Percentiles rank a stretch among this genome's conserved stretches.
Evolutionary conservation across 2,113 vertebrate species (phyloP).

Genomic region (Bos javanicus): DNA sequence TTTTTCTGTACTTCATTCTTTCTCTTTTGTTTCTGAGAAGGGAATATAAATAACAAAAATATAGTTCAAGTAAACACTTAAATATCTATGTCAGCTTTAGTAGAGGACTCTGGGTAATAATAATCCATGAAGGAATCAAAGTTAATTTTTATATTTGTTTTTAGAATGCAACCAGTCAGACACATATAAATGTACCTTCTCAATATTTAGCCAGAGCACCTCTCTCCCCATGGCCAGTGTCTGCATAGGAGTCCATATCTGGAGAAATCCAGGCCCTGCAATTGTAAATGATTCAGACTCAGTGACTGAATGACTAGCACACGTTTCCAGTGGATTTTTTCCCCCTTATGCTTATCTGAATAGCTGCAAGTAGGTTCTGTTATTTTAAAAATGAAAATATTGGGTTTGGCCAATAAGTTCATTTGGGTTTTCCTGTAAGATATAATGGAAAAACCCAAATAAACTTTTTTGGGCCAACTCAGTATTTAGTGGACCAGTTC

Average conservation of each 20-base stretch:
- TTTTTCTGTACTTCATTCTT: neutral
- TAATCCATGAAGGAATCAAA: neutral
- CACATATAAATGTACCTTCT: neutral
- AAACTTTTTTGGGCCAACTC: neutral
- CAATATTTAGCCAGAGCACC: rapidly evolving
- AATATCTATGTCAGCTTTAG: neutral
- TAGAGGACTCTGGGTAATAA: neutral
- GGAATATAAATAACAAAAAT: neutral
- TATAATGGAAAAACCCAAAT: neutral
- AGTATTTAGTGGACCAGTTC: neutral
- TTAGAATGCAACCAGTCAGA: neutral
- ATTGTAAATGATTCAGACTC: neutral
- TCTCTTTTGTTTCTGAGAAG: neutral
- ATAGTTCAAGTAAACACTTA: neutral
- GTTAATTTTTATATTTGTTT: neutral
- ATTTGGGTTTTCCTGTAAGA: neutral
- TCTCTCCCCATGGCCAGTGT: neutral
- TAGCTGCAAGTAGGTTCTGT: neutral
- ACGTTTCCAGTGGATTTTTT: neutral
- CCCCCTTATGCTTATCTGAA: neutral
- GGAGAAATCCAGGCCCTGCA: neutral
- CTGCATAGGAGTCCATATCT: neutral
- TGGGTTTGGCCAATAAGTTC: neutral
- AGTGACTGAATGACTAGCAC: neutral
- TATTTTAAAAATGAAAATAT: conserved; percentile 35